phyloP scores from a whole-genome alignment of 2,888 invertebrate species.

The Parnassius mnemosyne region DNA sequence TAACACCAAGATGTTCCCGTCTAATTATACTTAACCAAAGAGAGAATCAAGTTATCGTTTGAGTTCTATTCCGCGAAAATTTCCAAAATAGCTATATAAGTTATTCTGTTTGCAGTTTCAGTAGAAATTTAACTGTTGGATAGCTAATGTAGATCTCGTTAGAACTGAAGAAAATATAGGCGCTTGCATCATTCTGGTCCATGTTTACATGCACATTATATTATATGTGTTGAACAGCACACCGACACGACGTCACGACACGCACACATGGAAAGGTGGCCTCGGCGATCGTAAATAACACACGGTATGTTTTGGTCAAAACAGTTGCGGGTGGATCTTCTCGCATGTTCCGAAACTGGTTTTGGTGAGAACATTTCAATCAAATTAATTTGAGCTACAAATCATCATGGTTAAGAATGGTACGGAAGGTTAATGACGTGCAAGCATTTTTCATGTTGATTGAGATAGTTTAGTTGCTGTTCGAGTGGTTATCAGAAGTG shows the following conservation, averaged over 20 bases:
- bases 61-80: not conserved
- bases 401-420: slow-evolving; percentile 6
- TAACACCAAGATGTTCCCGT: too few species aligned
- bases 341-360: slow-evolving; percentile 34
- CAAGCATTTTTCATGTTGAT: not conserved
- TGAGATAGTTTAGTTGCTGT: not conserved
- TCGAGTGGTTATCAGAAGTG: not conserved
- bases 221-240: slow-evolving; percentile 36
- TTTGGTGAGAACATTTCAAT: slow-evolving; percentile 31
- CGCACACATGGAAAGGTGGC: slow-evolving; percentile 60
- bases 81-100: not conserved
- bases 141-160: slow-evolving; percentile 9
- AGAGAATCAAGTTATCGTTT: not conserved
- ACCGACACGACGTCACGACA: slow-evolving; percentile 67
- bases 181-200: slow-evolving; percentile 44
- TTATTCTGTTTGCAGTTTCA: too few species aligned
- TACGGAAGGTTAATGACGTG: not conserved
- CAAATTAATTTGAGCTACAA: slow-evolving; percentile 16
- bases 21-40: not conserved
- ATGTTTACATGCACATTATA: slow-evolving; percentile 55
- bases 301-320: slow-evolving; percentile 44
- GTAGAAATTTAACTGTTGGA: not conserved
- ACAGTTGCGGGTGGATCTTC: slow-evolving; percentile 41
- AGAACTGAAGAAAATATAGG: slow-evolving; percentile 28
- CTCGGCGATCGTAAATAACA: slow-evolving; percentile 65